Evolutionary conservation across 2,888 invertebrate species (phyloP).

Genomic region (Desoria tigrina): DNA sequence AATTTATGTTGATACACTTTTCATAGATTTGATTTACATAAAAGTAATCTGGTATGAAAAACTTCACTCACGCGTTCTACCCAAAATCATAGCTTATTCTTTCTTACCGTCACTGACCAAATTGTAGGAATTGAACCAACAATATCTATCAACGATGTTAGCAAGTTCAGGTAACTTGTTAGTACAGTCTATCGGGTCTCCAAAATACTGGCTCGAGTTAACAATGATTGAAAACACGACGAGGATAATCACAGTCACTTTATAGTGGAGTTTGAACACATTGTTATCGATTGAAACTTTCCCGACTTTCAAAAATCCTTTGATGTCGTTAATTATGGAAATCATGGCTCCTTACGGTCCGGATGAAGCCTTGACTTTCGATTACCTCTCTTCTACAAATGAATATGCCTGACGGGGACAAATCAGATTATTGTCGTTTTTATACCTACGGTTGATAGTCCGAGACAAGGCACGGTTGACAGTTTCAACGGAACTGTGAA

Average conservation of each 20-base stretch:
- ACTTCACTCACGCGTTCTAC: too few species aligned
- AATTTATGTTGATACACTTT: too few species aligned
- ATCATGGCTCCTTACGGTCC: neutral
- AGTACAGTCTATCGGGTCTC: constrained; percentile 13
- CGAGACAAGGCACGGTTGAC: too few species aligned
- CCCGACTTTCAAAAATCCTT: neutral
- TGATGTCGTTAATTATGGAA: neutral
- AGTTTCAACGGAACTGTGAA: too few species aligned
- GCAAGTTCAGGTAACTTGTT: neutral
- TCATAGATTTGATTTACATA: too few species aligned
- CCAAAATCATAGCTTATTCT: neutral
- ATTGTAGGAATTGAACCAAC: constrained; percentile 17
- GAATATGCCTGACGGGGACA: too few species aligned
- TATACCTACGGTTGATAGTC: too few species aligned
- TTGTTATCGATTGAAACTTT: neutral
- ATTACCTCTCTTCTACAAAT: too few species aligned
- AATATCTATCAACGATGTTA: constrained; percentile 9
- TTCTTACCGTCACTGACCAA: neutral
- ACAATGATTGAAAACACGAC: neutral
- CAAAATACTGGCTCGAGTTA: neutral
- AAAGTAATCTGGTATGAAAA: too few species aligned
- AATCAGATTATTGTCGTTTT: too few species aligned
- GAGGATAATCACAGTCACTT: neutral
- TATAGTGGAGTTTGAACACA: constrained; percentile 12
- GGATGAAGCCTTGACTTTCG: too few species aligned